A percentile compares a stretch with the other conserved stretches of the same genome.
Conservation (phyloP, 2,888 invertebrate species). For the Macrosiphum euphorbiae region DNA sequence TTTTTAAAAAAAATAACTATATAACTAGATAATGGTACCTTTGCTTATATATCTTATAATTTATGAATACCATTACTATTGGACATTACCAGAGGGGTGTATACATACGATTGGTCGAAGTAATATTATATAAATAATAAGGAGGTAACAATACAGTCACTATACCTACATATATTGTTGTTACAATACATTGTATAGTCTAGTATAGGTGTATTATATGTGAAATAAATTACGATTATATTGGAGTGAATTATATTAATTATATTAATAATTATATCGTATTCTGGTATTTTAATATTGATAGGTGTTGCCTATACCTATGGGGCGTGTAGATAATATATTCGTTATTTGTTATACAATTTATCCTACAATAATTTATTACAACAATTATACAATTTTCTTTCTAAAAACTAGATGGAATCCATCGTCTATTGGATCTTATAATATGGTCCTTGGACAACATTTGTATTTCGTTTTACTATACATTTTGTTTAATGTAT, state of each 20-base stretch:
- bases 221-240: too few relatives aligned
- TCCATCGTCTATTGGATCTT: too few relatives aligned
- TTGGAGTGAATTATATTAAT: too few relatives aligned
- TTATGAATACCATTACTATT: background rate
- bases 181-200: background rate
- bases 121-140: background rate
- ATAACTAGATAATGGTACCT: background rate
- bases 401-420: too few relatives aligned
- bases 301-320: background rate
- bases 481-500: background rate
- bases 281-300: background rate
- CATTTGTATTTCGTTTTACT: too few relatives aligned
- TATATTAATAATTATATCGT: too few relatives aligned
- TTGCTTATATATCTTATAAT: background rate
- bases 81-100: background rate
- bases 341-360: background rate
- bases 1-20: background rate
- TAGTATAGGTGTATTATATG: too few relatives aligned
- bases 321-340: too few relatives aligned
- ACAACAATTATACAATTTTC: too few relatives aligned
- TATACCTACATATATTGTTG: background rate
- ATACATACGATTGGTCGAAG: background rate
- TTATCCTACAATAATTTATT: background rate
- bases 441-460: too few relatives aligned
- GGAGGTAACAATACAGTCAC: background rate